phyloP scores from a whole-genome alignment of 23 tunicate species.

The Halocynthia aurantium region DNA sequence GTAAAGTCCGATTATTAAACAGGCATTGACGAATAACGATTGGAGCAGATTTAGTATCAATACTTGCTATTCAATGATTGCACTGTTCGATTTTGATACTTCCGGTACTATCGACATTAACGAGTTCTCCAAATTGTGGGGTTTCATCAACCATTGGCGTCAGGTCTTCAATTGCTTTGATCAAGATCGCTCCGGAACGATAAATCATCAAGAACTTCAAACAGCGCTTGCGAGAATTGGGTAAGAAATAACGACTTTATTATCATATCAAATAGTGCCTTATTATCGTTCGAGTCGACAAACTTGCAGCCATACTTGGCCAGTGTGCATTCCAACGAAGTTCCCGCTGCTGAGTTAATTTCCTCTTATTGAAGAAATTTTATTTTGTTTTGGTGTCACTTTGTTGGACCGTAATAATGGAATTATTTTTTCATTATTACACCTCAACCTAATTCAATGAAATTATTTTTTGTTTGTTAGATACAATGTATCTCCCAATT shows the following conservation, averaged over 20 bases:
- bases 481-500: slow-evolving; percentile 50
- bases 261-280: too few species aligned
- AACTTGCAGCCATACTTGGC: not conserved
- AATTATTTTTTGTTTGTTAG: slow-evolving; percentile 11
- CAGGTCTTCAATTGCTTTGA: slow-evolving; percentile 74
- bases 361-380: too few species aligned
- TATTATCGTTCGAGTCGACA: not conserved
- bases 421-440: too few species aligned
- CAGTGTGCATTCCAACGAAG: too few species aligned
- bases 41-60: slow-evolving; percentile 50
- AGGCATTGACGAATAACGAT: slow-evolving; percentile 87
- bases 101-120: slow-evolving; percentile 76
- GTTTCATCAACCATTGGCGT: slow-evolving; percentile 80
- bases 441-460: not conserved
- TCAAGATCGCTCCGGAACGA: slow-evolving; percentile 68
- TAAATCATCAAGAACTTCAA: slow-evolving; percentile 67
- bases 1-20: not conserved
- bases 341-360: too few species aligned
- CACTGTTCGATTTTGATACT: slow-evolving; percentile 67
- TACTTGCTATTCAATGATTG: slow-evolving; percentile 81
- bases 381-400: too few species aligned
- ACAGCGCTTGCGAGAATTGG: slow-evolving; percentile 18
- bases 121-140: slow-evolving; percentile 66
- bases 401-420: too few species aligned
- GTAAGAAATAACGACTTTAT: not conserved